Conservation (phyloP, 2,888 invertebrate genomes). For the Troides aeacus region DNA sequence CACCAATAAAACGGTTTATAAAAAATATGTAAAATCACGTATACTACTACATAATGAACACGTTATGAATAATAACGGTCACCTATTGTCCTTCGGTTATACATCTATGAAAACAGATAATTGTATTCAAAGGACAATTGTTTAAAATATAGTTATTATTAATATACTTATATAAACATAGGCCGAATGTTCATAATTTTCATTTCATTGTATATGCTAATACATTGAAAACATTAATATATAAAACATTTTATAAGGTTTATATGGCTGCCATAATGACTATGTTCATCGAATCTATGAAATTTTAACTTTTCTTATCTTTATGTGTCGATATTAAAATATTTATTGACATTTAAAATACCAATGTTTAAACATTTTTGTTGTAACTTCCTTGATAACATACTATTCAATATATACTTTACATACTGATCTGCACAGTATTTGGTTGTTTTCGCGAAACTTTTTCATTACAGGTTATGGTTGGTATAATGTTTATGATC, state of each 20-base stretch:
- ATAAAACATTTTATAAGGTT: conserved; percentile 12
- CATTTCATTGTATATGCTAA: conserved; percentile 8
- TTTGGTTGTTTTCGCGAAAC: too few relatives aligned
- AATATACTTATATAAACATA: too few relatives aligned
- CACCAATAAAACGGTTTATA: neutral
- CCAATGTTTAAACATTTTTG: conserved; percentile 10
- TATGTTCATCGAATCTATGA: conserved; percentile 18
- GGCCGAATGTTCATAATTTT: neutral
- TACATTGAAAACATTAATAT: conserved; percentile 4
- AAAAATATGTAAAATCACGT: too few relatives aligned
- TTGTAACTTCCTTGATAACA: neutral
- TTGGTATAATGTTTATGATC: too few relatives aligned
- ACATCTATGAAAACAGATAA: too few relatives aligned
- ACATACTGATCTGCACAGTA: neutral
- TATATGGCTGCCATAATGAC: conserved; percentile 16
- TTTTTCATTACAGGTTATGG: too few relatives aligned
- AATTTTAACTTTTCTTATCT: conserved; percentile 28
- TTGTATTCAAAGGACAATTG: too few relatives aligned
- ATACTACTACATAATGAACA: too few relatives aligned
- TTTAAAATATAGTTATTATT: too few relatives aligned
- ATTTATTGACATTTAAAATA: conserved; percentile 23
- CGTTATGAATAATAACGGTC: too few relatives aligned
- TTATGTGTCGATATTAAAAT: conserved; percentile 15
- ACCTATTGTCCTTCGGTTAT: too few relatives aligned
- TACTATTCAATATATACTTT: neutral